A percentile compares a stretch with the other conserved stretches of the same genome.
These are phyloP conservation scores for Notodonta ziczac DNA, from an alignment of 2,888 invertebrate species.

Conservation along the genomic window DNA sequence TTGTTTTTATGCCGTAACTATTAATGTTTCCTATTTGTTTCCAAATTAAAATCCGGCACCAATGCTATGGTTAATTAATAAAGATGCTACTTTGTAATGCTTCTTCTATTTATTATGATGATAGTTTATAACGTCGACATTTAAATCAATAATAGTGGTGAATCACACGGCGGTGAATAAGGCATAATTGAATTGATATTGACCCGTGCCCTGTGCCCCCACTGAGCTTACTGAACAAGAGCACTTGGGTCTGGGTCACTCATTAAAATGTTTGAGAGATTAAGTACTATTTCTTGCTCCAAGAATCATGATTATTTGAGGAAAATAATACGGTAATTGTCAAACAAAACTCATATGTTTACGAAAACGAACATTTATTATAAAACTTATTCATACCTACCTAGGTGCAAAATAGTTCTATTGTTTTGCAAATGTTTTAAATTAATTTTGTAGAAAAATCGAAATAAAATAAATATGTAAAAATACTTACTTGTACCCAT, in stretches of 20 bases:
- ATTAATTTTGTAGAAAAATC: constrained; percentile 6
- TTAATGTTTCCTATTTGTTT: too few relatives aligned
- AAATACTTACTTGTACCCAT: neutral
- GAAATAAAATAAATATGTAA: neutral
- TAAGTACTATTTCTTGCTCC: neutral
- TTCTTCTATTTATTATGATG: too few relatives aligned
- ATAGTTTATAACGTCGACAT: too few relatives aligned
- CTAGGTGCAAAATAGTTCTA: constrained; percentile 32
- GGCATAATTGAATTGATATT: constrained; percentile 36
- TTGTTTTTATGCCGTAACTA: too few relatives aligned
- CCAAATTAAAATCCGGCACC: too few relatives aligned
- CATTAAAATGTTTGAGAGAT: neutral
- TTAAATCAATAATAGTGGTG: neutral
- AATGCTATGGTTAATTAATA: too few relatives aligned
- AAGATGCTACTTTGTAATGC: too few relatives aligned
- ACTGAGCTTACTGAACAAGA: neutral
- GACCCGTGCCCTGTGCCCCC: constrained; percentile 15
- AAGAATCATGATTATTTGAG: too few relatives aligned
- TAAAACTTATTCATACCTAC: constrained; percentile 31
- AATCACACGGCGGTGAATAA: constrained; percentile 11
- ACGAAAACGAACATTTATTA: constrained; percentile 47
- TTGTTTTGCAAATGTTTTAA: constrained; percentile 13
- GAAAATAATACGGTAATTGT: neutral
- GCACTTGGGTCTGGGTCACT: too few relatives aligned
- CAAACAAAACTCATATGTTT: neutral